These are phyloP conservation scores for Acanthosepion esculentum DNA, from an alignment of 2,888 invertebrate species.

Conservation along the genomic window DNA sequence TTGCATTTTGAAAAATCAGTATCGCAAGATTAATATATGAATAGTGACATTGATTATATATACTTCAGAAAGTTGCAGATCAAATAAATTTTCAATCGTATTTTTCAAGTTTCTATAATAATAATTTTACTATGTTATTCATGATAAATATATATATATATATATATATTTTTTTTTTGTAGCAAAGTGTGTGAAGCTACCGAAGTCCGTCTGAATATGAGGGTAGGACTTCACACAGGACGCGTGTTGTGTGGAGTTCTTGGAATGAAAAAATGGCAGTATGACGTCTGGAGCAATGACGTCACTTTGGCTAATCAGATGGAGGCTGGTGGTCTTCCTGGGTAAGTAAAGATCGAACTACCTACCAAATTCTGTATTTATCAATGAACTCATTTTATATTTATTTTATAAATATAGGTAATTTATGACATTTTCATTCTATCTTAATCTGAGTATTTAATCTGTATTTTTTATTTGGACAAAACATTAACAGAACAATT, in stretches of 20 bases:
- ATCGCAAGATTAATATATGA: too few relatives aligned
- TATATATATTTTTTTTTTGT: background rate
- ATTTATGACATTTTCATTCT: too few relatives aligned
- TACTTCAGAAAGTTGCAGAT: too few relatives aligned
- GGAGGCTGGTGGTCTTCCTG: slow-evolving; percentile 85
- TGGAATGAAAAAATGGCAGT: slow-evolving; percentile 92
- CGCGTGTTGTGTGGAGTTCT: slow-evolving; percentile 91
- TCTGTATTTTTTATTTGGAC: too few relatives aligned
- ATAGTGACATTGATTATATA: too few relatives aligned
- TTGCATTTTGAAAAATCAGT: too few relatives aligned
- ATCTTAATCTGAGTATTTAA: too few relatives aligned
- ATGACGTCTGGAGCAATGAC: slow-evolving; percentile 95
- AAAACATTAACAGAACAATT: too few relatives aligned
- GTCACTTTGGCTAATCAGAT: slow-evolving; percentile 80
- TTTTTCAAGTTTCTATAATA: too few relatives aligned
- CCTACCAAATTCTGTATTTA: background rate
- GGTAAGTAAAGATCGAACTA: slow-evolving; percentile 80
- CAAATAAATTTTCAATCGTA: too few relatives aligned
- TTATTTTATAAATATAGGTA: background rate
- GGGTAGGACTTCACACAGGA: slow-evolving; percentile 93
- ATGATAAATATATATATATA: background rate
- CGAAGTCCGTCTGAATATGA: slow-evolving; percentile 93
- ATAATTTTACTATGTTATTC: too few relatives aligned
- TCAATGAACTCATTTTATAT: background rate
- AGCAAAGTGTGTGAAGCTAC: slow-evolving; percentile 87